phyloP scores from a whole-genome alignment of 2,113 vertebrate genomes.

The Zosterops borbonicus region DNA sequence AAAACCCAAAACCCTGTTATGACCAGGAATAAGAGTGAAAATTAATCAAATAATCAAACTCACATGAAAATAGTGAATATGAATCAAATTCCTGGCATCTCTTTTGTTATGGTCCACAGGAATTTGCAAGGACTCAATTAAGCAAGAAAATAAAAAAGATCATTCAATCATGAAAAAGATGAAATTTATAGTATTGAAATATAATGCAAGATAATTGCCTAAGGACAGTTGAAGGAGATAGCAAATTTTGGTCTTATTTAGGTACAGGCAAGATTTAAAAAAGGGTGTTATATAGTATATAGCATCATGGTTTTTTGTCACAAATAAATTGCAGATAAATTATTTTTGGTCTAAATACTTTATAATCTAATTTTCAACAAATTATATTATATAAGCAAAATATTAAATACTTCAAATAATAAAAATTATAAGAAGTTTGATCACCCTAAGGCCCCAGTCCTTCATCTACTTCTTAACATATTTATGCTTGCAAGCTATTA shows the following conservation, averaged over 20 bases:
- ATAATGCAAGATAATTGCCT: background rate
- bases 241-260: background rate
- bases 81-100: background rate
- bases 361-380: background rate
- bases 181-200: background rate
- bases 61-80: background rate
- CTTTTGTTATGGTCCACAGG: background rate
- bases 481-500: background rate
- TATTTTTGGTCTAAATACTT: background rate
- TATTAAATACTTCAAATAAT: background rate
- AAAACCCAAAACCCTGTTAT: background rate
- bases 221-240: background rate
- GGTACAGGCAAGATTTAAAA: background rate
- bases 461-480: background rate
- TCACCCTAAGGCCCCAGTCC: background rate
- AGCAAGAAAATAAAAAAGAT: background rate
- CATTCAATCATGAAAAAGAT: background rate
- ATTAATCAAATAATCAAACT: background rate
- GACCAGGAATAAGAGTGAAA: background rate
- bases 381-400: background rate
- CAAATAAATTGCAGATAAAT: background rate
- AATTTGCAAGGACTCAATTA: background rate
- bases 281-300: background rate
- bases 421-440: background rate
- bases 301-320: background rate